These are phyloP conservation scores for Cordylochernes scorpioides DNA, from an alignment of 2,888 invertebrate genomes.

Conservation along the genomic window DNA sequence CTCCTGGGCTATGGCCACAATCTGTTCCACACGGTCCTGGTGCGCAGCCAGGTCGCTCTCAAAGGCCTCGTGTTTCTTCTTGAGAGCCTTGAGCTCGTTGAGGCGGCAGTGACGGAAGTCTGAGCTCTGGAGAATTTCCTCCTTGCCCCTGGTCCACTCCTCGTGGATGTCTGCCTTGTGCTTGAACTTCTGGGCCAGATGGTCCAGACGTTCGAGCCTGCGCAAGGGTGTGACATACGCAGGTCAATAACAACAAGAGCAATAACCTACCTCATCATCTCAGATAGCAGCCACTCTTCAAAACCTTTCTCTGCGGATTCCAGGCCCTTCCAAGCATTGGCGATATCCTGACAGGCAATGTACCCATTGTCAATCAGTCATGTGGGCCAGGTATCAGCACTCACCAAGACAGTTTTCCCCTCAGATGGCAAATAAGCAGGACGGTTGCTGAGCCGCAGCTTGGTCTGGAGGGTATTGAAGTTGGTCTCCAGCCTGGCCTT, in stretches of 20 bases:
- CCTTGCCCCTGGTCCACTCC: constrained; percentile 96
- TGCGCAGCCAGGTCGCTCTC: constrained; percentile 97
- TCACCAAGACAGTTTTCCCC: constrained; percentile 87
- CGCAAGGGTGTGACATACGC: too few species aligned
- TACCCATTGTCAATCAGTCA: too few species aligned
- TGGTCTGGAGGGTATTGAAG: constrained; percentile 98
- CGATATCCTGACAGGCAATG: constrained; percentile 46
- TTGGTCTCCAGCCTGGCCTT: constrained; percentile 97
- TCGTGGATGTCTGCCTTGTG: constrained; percentile 98
- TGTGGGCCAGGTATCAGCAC: too few species aligned
- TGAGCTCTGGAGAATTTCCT: constrained; percentile 87
- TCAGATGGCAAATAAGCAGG: constrained; percentile 98
- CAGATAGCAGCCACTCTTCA: constrained; percentile 95
- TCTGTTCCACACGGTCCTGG: constrained; percentile 98
- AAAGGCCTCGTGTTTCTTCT: constrained; percentile 99
- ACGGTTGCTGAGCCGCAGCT: constrained; percentile 83
- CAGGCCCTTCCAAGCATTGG: constrained; percentile 90
- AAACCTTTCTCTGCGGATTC: constrained; percentile 94
- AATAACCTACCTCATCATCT: constrained; percentile 73
- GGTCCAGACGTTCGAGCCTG: constrained; percentile 75
- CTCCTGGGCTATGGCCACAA: constrained; percentile 97
- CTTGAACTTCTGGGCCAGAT: constrained; percentile 98
- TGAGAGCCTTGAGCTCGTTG: constrained; percentile 91
- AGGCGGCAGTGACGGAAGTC: constrained; percentile 92
- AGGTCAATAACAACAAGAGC: too few species aligned